Evolutionary conservation across 2,797 vertebrate species (phyloP), one percentile per base, ranked within the genome.

Genomic region (Myotis planiceps): DNA sequence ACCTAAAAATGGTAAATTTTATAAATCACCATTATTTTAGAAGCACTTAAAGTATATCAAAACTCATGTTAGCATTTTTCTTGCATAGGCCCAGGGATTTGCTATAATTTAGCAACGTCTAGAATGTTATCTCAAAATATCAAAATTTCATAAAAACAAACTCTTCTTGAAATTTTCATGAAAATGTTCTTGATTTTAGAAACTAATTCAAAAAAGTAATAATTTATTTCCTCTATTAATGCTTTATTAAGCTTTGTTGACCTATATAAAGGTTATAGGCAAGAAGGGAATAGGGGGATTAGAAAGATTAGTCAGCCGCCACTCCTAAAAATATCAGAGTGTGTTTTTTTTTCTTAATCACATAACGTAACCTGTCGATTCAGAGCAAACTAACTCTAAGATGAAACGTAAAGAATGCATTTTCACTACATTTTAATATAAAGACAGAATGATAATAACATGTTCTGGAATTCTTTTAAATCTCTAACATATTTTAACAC

Each of bases 261-360:
- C 98, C 97, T 98, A 80, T 97, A 95, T 90, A 89, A 84, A 49
- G 53, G 74, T 97, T 93, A 88, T 32, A 86, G 63, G 69, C 19
- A 1, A 85, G 87, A 90, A 75, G 55, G 37, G 83, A 71, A 55
- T 63, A 23, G 29, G 79, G 87, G 89, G 96, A 96, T 96, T 97
- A 97, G 93, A 45, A 96, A 97, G 94, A 96, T 97, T 96, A 93
- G 95, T 97, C 91, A 83, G 93, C 63, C 4, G 1, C 74, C 88
- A 97, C 91, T 96, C 94, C 97, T 97, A 97, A 97, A 98, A 98
- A 97, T 98, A 97, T 19, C 94, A 63, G 78, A 63, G 90, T 90
- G 91, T 81, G 75, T 96, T 96, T 91, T 86, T 86, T 94, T 78
- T 98, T 97, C 97, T 97, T 98, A 98, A 99, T 98, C 96, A 94